These are phyloP conservation scores for Crypturellus undulatus DNA, from an alignment of 2,113 vertebrate species.

Conservation along the genomic window DNA sequence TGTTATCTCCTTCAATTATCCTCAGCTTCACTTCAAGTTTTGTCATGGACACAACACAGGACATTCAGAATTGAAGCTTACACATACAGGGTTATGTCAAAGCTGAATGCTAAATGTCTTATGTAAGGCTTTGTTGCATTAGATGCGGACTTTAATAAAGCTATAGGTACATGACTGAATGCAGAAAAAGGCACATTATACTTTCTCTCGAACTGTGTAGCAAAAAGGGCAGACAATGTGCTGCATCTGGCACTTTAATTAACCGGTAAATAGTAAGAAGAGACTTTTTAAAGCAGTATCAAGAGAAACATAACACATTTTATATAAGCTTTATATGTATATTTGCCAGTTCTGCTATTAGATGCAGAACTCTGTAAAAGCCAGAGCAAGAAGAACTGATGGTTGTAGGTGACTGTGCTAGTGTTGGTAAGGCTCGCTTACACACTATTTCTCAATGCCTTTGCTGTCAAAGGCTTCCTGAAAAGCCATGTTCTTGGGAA, in stretches of 20 bases:
- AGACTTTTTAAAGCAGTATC: background rate
- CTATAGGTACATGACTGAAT: background rate
- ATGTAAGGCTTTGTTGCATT: background rate
- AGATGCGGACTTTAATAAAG: background rate
- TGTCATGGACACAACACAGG: background rate
- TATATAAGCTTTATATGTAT: background rate
- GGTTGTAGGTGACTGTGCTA: background rate
- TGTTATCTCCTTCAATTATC: background rate
- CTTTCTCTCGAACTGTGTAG: background rate
- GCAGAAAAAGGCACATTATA: background rate
- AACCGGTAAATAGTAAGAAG: background rate
- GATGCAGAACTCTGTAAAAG: background rate
- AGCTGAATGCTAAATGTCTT: background rate
- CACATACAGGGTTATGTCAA: background rate
- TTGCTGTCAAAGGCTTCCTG: background rate
- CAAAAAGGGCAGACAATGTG: background rate
- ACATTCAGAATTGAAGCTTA: background rate
- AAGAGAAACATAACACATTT: background rate
- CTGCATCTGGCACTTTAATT: background rate
- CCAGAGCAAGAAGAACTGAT: background rate
- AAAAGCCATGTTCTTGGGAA: background rate
- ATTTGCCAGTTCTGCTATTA: background rate
- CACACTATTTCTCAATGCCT: fast-evolving
- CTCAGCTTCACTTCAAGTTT: background rate
- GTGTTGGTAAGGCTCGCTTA: background rate